Base-by-base conservation (phyloP, 2,113 vertebrate genomes). In the Clarias batrachus region DNA sequence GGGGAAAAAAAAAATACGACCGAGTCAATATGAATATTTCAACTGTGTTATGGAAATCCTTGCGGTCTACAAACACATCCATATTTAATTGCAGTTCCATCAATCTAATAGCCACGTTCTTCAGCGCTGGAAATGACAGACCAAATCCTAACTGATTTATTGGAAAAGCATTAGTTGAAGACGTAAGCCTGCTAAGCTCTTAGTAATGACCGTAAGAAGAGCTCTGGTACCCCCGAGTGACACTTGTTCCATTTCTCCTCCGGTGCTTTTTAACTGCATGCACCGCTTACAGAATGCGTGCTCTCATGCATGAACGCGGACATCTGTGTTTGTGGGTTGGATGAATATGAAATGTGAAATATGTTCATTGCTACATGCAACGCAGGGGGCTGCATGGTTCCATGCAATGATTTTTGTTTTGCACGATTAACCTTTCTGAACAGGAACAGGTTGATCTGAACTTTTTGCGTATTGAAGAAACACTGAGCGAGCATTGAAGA, bases 291-390 rank as follows among this genome's bases (percentile, higher is more conserved):
- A 48, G 7, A 7, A 6, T 41, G 48, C 73, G 33, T 81, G 80
- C 25, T 33, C 57, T n/a, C 63, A 19, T 77, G 86, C 87, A 82
- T 90, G 84, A 81, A 78, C 33, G 80, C 16, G 80, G 60, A 78
- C 84, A 68, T 86, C 86, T 66, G 60, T 83, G 81, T 83, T 41
- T 84, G 70, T 74, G 56, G 8, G 33, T 74, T 74, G 21, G 30
- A 60, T 62, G 56, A 60, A n/a, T 41, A 41, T 57, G 71, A 41
- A 56, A 62, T 77, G 41, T 23, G 14, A 77, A 48, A 52, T 81
- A 10, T 12, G 21, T 57, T n/a, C 16, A 19, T 30, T 80, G 77
- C 33, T 71, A 17, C 19, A 63, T 77, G 73, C 65, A 25, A 33
- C 30, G 5, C n/a, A 66, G 59, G 6, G 59, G 6, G 59, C 62